These are phyloP conservation scores for Prunella himalayana DNA, from an alignment of 2,113 vertebrate species.

Conservation along the genomic window DNA sequence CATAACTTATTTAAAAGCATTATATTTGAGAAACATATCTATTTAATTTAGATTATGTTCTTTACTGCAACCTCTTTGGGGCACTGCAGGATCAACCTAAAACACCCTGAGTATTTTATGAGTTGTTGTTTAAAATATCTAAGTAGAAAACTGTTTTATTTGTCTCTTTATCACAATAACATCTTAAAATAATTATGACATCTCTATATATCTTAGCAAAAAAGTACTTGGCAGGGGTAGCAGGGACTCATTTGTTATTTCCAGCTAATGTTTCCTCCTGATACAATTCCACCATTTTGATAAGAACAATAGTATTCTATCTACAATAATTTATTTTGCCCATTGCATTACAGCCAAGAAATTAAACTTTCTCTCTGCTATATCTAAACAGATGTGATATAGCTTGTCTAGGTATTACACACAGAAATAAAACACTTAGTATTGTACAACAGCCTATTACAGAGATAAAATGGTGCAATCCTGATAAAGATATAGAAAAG, in stretches of 20 bases:
- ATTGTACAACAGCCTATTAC: constrained; percentile 14
- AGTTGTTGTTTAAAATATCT: background rate
- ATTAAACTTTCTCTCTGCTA: constrained; percentile 33
- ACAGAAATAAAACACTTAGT: constrained; percentile 35
- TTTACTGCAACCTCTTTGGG: background rate
- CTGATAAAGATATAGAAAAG: constrained; percentile 15
- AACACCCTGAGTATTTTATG: background rate
- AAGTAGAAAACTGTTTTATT: background rate
- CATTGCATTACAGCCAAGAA: constrained; percentile 26
- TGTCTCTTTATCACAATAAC: constrained; percentile 15
- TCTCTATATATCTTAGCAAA: background rate
- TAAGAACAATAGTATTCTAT: background rate
- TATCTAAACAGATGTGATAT: constrained; percentile 52
- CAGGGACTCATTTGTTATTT: background rate
- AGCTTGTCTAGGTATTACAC: constrained; percentile 12
- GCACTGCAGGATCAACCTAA: background rate
- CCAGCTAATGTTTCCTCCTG: background rate
- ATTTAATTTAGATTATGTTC: background rate
- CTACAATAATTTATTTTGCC: constrained; percentile 19
- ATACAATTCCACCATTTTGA: background rate
- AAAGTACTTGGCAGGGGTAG: background rate
- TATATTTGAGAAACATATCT: background rate
- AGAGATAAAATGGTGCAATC: constrained; percentile 28
- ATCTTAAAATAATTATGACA: constrained; percentile 39
- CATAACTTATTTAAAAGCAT: background rate